These are phyloP conservation scores for Eurypyga helias DNA, from an alignment of 2,113 vertebrate genomes.

Conservation along the genomic window DNA sequence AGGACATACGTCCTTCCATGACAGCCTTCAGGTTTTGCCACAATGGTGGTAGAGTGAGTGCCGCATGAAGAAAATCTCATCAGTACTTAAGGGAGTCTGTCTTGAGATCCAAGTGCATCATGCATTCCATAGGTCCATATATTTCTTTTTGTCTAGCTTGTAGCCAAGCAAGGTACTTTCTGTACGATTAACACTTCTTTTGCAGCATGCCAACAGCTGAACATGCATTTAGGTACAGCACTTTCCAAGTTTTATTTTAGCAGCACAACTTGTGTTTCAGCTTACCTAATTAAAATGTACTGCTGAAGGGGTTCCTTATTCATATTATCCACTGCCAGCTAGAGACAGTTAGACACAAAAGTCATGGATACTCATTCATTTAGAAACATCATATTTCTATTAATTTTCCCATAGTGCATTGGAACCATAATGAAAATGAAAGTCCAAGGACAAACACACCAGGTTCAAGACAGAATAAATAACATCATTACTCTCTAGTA, in stretches of 20 bases:
- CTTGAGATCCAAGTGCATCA: background rate
- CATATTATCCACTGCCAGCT: background rate
- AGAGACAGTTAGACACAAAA: background rate
- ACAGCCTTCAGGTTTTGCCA: background rate
- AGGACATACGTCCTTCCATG: background rate
- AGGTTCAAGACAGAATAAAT: background rate
- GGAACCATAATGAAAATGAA: background rate
- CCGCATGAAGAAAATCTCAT: background rate
- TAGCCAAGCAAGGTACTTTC: background rate
- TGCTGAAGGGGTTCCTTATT: background rate
- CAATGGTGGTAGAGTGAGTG: background rate
- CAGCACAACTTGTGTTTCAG: background rate
- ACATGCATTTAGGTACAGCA: background rate
- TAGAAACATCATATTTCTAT: background rate
- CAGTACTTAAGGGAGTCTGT: accelerated
- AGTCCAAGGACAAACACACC: background rate
- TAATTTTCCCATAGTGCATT: background rate
- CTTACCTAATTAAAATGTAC: background rate
- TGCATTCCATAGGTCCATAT: accelerated
- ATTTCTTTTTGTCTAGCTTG: background rate
- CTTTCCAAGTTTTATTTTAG: background rate
- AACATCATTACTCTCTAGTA: background rate
- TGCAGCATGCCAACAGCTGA: background rate
- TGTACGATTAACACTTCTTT: background rate
- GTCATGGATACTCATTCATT: background rate